Evolutionary conservation across 2,113 vertebrate species (phyloP).

Genomic region (Dicerorhinus sumatrensis): DNA sequence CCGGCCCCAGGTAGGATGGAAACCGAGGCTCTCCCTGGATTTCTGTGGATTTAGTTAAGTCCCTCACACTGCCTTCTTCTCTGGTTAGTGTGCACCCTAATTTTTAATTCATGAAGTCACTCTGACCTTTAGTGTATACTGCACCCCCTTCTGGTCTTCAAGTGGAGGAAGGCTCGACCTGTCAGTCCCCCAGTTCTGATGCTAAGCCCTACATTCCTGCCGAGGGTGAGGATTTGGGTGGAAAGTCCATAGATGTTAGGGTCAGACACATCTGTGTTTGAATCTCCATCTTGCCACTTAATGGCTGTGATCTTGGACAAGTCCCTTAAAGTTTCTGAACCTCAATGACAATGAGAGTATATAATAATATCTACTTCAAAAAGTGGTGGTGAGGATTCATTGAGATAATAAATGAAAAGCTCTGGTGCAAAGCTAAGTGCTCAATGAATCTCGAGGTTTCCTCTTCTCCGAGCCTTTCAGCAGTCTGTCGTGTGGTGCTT

Average conservation of each 20-base stretch:
- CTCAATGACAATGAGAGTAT: neutral
- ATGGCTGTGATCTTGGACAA: neutral
- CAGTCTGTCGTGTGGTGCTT: accelerated
- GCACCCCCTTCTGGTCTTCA: accelerated
- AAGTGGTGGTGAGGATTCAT: neutral
- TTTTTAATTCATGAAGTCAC: neutral
- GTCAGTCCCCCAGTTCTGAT: no score
- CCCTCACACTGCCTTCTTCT: neutral
- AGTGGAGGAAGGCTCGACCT: no score
- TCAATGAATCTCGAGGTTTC: no score
- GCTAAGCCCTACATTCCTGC: neutral
- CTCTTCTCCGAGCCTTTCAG: neutral
- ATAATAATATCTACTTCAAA: neutral
- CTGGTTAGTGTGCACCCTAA: no score
- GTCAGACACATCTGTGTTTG: no score
- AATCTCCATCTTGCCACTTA: neutral
- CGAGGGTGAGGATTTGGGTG: no score
- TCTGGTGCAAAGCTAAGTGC: no score
- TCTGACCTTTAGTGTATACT: accelerated
- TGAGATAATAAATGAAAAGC: neutral
- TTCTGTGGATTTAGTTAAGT: neutral
- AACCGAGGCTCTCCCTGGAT: no score
- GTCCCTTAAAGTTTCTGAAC: neutral
- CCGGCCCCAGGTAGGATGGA: neutral
- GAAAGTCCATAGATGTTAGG: neutral